Evolutionary conservation across 2,113 vertebrate species (phyloP), one percentile per base, ranked within the genome.

Genomic region (Poecilia latipinna): DNA sequence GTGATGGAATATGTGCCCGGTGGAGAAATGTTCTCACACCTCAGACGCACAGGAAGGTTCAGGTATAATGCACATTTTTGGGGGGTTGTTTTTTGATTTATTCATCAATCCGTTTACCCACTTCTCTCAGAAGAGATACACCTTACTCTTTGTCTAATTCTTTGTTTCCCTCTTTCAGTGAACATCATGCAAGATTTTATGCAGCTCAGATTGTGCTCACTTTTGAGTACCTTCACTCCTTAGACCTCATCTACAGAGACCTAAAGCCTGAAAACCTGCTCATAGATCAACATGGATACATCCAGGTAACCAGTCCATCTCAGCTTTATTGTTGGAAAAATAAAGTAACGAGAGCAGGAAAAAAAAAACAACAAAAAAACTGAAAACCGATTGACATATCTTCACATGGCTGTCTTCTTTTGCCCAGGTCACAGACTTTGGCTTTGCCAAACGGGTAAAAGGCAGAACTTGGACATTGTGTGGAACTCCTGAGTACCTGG

Each of bases 171-270:
- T 78, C 68, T 85, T 86, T 74, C 72, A 99, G 98, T 94, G 98
- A 99, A 94, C 93, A 97, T 80, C 97, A 99, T 84, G 97, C 98
- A 88, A 94, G 97, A 84, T 99, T 99, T 95, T 99, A 98, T 95
- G 98, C 97, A 95, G 97, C 98, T 94, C 98, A 99, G 94, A 99
- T 99, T 91, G 96, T 99, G 87, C 96, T 99, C 92, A 99, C 98
- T 66, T 99, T 99, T 88, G 98, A 99, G 97, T 99, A 99, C 95
- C 98, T 99, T 91, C 98, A 99, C 94, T 97, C 97, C 67, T 92
- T 99, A 95, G 98, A 99, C 96, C 97, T 99, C 93, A 98, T 99
- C 96, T 99, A 99, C 94, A 97, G 98, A 96, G 98, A 99, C 96
- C 96, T 99, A 89, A 99, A 99, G 91, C 98, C 98, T 89, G 98